Percentiles rank a stretch among this genome's conserved stretches.
Evolutionary conservation across 2,888 invertebrate genomes (phyloP).

Genomic region (Lycaena phlaeas): DNA sequence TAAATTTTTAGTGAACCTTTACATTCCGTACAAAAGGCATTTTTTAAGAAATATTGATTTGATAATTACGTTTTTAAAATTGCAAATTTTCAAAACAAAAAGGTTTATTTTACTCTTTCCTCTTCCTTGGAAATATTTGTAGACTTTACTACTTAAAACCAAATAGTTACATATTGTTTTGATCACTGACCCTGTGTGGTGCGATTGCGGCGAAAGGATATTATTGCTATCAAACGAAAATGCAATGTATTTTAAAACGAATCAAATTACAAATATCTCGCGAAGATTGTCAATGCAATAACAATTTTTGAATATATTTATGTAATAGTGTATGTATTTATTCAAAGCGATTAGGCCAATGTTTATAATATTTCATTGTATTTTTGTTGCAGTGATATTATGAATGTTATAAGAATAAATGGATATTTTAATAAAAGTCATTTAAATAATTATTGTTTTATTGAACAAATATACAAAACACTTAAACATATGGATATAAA

Average conservation of each 20-base stretch:
- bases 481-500: not conserved
- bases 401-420: conserved; percentile 74
- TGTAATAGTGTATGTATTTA: conserved; percentile 53
- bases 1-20: too few relatives aligned
- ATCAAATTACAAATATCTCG: conserved; percentile 1
- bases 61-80: too few relatives aligned
- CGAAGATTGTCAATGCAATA: conserved; percentile 18
- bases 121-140: not conserved
- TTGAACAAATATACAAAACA: too few relatives aligned
- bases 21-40: conserved; percentile 5
- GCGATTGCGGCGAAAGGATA: not conserved
- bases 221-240: not conserved
- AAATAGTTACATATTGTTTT: not conserved
- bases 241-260: not conserved
- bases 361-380: conserved; percentile 72
- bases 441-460: conserved; percentile 42
- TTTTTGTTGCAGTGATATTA: conserved; percentile 73
- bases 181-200: not conserved
- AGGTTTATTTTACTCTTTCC: not conserved
- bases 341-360: conserved; percentile 65
- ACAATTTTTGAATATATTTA: conserved; percentile 49
- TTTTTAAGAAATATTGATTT: not conserved
- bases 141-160: not conserved
- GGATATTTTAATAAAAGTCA: conserved; percentile 74
- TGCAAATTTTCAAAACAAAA: not conserved